Percentiles rank a stretch among this genome's conserved stretches.
phyloP scores from a whole-genome alignment of 2,797 vertebrate species.

The Cyprinella venusta region DNA sequence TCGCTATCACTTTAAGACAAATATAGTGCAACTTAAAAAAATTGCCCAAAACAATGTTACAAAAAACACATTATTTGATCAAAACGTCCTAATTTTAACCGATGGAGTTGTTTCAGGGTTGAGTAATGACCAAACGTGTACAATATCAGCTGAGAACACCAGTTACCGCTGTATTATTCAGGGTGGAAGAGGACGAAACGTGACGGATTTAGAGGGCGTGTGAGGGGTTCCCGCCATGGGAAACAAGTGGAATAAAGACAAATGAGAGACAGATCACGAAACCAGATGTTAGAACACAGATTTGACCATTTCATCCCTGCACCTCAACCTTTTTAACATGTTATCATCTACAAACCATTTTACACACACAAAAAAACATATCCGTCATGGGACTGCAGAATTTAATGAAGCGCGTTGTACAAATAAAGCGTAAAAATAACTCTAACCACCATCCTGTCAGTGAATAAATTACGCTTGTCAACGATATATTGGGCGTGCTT shows the following conservation, averaged over 20 bases:
- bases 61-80: neutral
- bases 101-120: neutral
- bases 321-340: constrained; percentile 5
- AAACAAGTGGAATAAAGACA: constrained; percentile 29
- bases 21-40: neutral
- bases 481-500: neutral
- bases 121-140: neutral
- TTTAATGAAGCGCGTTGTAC: constrained; percentile 33
- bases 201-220: neutral
- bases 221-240: constrained; percentile 11
- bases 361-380: neutral
- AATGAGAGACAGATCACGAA: constrained; percentile 26
- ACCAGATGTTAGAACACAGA: constrained; percentile 13
- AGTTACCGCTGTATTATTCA: neutral
- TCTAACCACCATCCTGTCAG: constrained; percentile 21
- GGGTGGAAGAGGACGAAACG: constrained; percentile 10
- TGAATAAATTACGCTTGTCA: constrained; percentile 36
- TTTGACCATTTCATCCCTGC: constrained; percentile 10
- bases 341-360: constrained; percentile 1
- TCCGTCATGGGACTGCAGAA: constrained; percentile 31
- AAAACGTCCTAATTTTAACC: neutral
- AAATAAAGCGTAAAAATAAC: constrained; percentile 56
- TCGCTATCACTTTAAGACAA: neutral
- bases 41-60: neutral
- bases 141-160: constrained; percentile 20